Percentiles rank a stretch among this genome's conserved stretches.
Evolutionary conservation across 2,797 vertebrate genomes (phyloP).

Genomic region (Ceryle rudis): DNA sequence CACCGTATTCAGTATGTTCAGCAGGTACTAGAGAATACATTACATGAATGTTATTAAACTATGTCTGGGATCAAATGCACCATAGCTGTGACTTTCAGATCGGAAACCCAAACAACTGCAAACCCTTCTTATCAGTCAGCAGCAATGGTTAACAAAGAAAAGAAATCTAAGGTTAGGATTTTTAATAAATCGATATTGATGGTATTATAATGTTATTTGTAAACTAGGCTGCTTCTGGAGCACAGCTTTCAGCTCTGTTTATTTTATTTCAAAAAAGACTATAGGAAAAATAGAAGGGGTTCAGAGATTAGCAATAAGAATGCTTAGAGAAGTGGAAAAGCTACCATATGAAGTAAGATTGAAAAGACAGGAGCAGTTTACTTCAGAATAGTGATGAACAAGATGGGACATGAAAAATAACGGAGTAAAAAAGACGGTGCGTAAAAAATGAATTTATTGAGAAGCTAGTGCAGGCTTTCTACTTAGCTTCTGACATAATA

Average conservation of each 20-base stretch:
- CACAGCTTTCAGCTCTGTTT: slow-evolving; percentile 17
- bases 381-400: slow-evolving; percentile 29
- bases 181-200: slow-evolving; percentile 44
- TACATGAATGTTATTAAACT: neutral
- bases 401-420: slow-evolving; percentile 51
- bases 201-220: slow-evolving; percentile 18
- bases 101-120: neutral
- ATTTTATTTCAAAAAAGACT: slow-evolving; percentile 2
- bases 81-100: neutral
- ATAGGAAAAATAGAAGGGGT: neutral
- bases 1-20: neutral
- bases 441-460: slow-evolving; percentile 9
- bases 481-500: neutral
- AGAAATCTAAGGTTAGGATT: neutral
- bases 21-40: neutral
- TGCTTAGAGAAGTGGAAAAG: slow-evolving; percentile 54
- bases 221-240: slow-evolving; percentile 2
- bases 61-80: neutral
- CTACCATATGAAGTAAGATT: slow-evolving; percentile 40
- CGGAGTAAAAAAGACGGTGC: neutral
- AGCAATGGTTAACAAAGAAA: neutral
- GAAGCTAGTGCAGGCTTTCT: neutral
- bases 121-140: neutral
- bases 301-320: slow-evolving; percentile 38
- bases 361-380: slow-evolving; percentile 62